Base-by-base conservation (phyloP, 2,797 vertebrate genomes). In the Lepidocolaptes lacrymiger region DNA sequence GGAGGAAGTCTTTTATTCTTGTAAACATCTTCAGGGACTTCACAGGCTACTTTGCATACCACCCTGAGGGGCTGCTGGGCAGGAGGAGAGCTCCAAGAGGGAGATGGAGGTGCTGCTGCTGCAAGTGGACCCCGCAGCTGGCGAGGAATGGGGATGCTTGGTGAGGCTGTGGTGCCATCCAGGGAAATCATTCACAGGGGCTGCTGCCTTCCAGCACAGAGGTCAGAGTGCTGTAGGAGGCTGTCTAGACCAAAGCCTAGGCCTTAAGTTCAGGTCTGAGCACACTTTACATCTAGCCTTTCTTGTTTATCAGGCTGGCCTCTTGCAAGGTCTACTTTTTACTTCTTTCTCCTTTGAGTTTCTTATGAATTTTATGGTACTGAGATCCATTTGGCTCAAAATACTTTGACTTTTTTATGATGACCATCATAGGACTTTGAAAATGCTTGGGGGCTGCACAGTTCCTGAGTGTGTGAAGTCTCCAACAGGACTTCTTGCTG, bases 61-160 rank as follows among this genome's bases (percentile, higher is more conserved):
- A 12, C 5, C 30, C 14, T 52, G 6, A 11, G 59, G 48, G 19
- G 21, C 0, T 0, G 2, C 0, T 8, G 5, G 37, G 19, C 34
- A 39, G 28, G 52, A 56, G 46, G 27, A 85, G 19, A 64, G 22
- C 30, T 75, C 39, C 10, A 22, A 10, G 41, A 4, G 63, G 16
- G 37, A 13, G 37, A 20, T 0, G 4, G 34, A 28, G 26, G 28
- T 24, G 8, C 12, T 55, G 48, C n/a, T 79, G 54, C 34, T 30
- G 26, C 26, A 32, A 14, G 49, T 44, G 30, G 39, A 18, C 88
- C 26, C 51, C 6, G 19, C 21, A 37, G 32, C 41, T 54, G 56
- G 51, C 67, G 43, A 28, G 49, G 28, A 18, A 52, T 34, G 26
- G 28, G 22, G 18, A 3, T 72, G 37, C 43, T 79, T 1, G 2